phyloP scores from a whole-genome alignment of 2,113 vertebrate species.

The Labrus mixtus region DNA sequence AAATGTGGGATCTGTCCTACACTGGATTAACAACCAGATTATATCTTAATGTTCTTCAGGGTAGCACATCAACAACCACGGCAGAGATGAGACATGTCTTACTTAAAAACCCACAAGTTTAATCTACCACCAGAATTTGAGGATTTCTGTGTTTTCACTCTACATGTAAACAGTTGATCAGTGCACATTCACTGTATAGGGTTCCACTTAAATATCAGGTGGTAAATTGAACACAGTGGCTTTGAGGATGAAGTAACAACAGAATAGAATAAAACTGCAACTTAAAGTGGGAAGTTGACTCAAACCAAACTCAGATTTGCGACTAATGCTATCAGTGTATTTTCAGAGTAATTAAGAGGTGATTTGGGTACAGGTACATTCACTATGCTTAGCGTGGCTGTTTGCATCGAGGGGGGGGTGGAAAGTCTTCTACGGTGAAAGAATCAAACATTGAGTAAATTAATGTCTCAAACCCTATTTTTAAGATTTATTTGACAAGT shows the following conservation, averaged over 20 bases:
- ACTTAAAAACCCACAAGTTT: conserved; percentile 23
- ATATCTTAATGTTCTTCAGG: conserved; percentile 44
- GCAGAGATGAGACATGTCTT: conserved; percentile 54
- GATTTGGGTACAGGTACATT: conserved; percentile 57
- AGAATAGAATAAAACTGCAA: conserved; percentile 28
- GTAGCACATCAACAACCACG: conserved; percentile 47
- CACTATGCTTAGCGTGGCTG: conserved; percentile 39
- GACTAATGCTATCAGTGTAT: conserved; percentile 28
- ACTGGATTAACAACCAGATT: conserved; percentile 22
- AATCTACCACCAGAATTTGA: conserved; percentile 55
- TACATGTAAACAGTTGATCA: conserved; percentile 77
- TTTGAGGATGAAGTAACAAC: conserved; percentile 47
- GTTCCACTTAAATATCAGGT: conserved; percentile 56
- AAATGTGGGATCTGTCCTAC: conserved; percentile 21
- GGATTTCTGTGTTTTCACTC: conserved; percentile 53
- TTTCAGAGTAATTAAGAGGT: conserved; percentile 32
- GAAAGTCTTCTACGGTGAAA: conserved; percentile 22
- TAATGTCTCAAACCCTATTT: conserved; percentile 64
- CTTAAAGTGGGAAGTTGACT: conserved; percentile 33
- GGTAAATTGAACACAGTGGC: conserved; percentile 56
- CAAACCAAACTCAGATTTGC: conserved; percentile 34
- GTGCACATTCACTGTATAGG: conserved; percentile 71
- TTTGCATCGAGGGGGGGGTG: conserved; percentile 29
- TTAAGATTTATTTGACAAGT: conserved; percentile 74
- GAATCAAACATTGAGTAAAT: conserved; percentile 63